These are phyloP conservation scores for Elgonia sp. DNA, from an alignment of 2,888 invertebrate species.

Conservation along the genomic window DNA sequence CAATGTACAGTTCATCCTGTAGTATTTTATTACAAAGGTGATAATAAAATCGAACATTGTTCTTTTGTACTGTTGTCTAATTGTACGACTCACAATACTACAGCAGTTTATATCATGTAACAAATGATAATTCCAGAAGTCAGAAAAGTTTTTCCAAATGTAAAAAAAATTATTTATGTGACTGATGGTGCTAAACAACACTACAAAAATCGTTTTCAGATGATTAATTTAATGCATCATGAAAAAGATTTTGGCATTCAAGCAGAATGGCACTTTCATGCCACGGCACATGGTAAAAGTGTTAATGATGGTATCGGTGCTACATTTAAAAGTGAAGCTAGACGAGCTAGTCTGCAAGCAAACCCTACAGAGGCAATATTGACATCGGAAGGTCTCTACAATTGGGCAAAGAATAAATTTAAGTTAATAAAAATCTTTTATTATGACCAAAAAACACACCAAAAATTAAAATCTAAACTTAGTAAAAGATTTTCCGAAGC, in stretches of 20 bases:
- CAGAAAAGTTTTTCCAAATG: conserved; percentile 32
- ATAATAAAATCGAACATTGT: conserved; percentile 52
- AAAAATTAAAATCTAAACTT: background rate
- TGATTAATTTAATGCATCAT: conserved; percentile 61
- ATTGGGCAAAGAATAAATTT: conserved; percentile 34
- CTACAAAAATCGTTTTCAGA: conserved; percentile 65
- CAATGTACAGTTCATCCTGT: conserved; percentile 70
- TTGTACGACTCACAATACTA: conserved; percentile 55
- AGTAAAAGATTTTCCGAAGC: background rate
- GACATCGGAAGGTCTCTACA: conserved; percentile 28
- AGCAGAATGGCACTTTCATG: conserved; percentile 80
- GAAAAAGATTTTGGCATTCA: conserved; percentile 63
- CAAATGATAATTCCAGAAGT: background rate
- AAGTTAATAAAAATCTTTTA: background rate
- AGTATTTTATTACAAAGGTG: conserved; percentile 68
- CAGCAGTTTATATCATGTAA: background rate
- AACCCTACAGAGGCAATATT: conserved; percentile 34
- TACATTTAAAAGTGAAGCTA: conserved; percentile 72
- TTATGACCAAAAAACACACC: background rate
- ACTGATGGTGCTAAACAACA: conserved; percentile 63
- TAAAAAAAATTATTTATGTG: conserved; percentile 24
- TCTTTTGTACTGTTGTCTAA: conserved; percentile 68
- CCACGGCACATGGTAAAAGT: conserved; percentile 79
- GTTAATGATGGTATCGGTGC: conserved; percentile 79
- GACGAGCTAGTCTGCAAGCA: conserved; percentile 46